Base-by-base conservation (phyloP, 2,113 vertebrate species). In the Dunckerocampus dactyliophorus region DNA sequence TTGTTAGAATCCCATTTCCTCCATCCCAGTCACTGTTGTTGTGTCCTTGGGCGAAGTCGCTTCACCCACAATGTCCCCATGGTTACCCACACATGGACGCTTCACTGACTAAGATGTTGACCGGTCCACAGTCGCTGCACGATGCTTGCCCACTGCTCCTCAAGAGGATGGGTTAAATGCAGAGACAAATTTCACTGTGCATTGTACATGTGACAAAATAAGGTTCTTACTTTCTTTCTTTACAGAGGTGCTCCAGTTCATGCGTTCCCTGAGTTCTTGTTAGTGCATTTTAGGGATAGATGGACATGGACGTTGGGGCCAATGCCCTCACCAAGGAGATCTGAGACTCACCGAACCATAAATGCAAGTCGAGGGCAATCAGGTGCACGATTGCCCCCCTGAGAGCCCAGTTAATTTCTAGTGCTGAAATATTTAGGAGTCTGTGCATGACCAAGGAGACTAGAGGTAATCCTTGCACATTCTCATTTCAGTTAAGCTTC, bases 381-480 rank as follows among this genome's bases (percentile, higher is more conserved):
- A 75, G 48, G 50, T 14, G 2, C 52, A 60, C 71, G 82, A 90
- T 89, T 86, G 87, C 75, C 77, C 88, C 86, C 66, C 52, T 63
- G 89, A 88, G 90, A 88, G 76, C 48, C 59, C 67, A 76, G 86
- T 88, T 90, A 80, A 90, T 90, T 89, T 90, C 84, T 80, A 59
- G 76, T 82, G 63, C 79, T 91, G 81, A 90, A 92, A 91, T 90
- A 90, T 91, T 92, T 79, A 90, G 69, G 69, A 82, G 84, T 75
- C 73, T 87, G 68, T 82, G 79, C 67, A 63, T 78, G 58, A 51
- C 82, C 74, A 63, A 57, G 78, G 82, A 88, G 70, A 76, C 72
- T n/a, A 8, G 57, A 71, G 71, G 72, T 75, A 73, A 82, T 67
- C 71, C 69, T 59, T 72, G 43, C 45, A 59, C 46, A 1, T 78